These are phyloP conservation scores for Saccostrea glomerata DNA, from an alignment of 1,140 invertebrate genomes.

Conservation along the genomic window DNA sequence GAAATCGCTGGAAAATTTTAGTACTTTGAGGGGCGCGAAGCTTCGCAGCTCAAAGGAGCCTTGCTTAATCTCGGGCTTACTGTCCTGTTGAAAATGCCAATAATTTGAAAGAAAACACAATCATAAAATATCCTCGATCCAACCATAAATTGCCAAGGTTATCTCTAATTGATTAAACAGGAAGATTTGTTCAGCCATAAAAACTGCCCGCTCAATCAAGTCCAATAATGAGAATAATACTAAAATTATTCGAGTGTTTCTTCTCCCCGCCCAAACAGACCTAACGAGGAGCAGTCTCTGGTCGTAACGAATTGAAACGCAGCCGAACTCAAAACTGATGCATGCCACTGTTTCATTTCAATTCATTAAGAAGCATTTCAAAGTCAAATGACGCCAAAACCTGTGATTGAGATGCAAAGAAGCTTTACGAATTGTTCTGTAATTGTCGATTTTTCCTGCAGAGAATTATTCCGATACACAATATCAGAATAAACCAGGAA, in stretches of 20 bases:
- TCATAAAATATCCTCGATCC: background rate
- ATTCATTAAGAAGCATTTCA: background rate
- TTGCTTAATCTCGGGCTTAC: background rate
- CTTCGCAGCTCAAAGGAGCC: background rate
- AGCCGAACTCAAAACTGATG: no score
- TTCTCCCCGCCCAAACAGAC: background rate
- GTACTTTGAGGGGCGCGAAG: background rate
- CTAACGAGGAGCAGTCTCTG: background rate
- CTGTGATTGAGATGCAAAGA: slow-evolving; percentile 1
- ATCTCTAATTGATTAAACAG: slow-evolving; percentile 23
- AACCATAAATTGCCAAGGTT: slow-evolving; percentile 7
- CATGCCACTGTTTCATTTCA: background rate
- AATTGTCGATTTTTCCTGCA: background rate
- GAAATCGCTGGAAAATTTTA: background rate
- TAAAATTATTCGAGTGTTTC: background rate
- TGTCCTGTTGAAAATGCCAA: slow-evolving; percentile 26
- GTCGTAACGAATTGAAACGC: background rate
- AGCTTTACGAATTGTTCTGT: background rate
- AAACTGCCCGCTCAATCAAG: background rate
- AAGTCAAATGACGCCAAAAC: background rate
- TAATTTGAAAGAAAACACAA: slow-evolving; percentile 29
- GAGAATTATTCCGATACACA: no score
- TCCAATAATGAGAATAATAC: slow-evolving; percentile 14
- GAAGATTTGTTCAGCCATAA: slow-evolving; percentile 10
- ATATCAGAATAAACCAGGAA: no score